These are phyloP conservation scores for Poicephalus meyeri DNA, from an alignment of 2,113 vertebrate species.

Conservation along the genomic window DNA sequence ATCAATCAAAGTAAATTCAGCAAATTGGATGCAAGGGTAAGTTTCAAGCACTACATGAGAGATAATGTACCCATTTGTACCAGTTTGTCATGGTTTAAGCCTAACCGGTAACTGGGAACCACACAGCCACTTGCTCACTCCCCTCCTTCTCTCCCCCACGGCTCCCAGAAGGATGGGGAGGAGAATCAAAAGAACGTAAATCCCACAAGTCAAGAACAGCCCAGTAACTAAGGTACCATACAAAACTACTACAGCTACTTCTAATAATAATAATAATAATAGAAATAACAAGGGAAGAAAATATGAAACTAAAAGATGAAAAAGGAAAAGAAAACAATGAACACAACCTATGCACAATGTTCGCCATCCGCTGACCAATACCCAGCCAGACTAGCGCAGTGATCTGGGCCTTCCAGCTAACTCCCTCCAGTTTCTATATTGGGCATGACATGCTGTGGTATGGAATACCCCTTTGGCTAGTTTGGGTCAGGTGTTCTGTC, in stretches of 20 bases:
- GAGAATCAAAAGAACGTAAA: background rate
- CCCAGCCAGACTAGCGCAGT: background rate
- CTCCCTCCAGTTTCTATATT: background rate
- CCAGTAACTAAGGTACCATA: background rate
- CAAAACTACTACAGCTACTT: background rate
- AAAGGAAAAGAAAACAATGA: background rate
- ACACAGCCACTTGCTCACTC: accelerated
- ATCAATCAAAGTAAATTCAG: background rate
- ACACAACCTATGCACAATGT: background rate
- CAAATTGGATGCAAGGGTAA: background rate
- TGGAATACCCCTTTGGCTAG: background rate
- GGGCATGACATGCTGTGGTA: background rate
- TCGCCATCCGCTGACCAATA: background rate
- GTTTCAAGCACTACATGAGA: background rate
- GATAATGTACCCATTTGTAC: background rate
- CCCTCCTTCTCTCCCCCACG: background rate
- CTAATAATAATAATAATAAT: background rate
- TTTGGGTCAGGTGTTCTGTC: background rate
- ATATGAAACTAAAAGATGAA: background rate
- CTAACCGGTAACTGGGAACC: background rate
- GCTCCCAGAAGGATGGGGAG: background rate
- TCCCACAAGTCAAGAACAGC: background rate
- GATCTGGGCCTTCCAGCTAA: background rate
- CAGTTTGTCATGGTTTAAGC: background rate
- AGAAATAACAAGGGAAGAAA: background rate